phyloP scores from a whole-genome alignment of 1,140 invertebrate genomes.

The Neodiprion lecontei region DNA sequence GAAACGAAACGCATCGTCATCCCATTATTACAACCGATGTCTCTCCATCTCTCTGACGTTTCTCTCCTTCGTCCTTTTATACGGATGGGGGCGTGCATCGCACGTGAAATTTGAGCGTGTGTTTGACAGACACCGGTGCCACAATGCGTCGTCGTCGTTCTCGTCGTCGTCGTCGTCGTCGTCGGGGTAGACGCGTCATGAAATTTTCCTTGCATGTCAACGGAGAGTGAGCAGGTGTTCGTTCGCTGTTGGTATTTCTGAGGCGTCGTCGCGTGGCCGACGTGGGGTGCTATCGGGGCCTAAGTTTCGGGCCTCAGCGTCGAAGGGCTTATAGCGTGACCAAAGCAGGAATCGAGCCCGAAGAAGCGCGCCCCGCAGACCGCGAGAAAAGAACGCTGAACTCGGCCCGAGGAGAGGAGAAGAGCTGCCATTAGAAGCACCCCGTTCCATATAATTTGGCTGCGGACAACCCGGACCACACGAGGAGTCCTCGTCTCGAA shows the following conservation, averaged over 20 bases:
- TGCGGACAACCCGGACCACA: slow-evolving; percentile 56
- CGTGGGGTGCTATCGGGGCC: slow-evolving; percentile 39
- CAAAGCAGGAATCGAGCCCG: slow-evolving; percentile 31
- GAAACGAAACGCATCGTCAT: too few species aligned
- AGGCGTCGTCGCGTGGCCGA: slow-evolving; percentile 44
- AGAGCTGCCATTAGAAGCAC: slow-evolving; percentile 52
- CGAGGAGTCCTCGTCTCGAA: slow-evolving; percentile 41
- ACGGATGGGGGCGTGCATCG: too few species aligned
- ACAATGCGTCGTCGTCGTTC: slow-evolving; percentile 4
- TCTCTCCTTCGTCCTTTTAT: too few species aligned
- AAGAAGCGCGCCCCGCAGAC: slow-evolving; percentile 1
- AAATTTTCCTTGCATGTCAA: slow-evolving; percentile 49
- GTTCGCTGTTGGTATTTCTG: slow-evolving; percentile 38
- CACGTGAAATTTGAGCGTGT: too few species aligned
- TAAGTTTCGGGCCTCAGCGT: slow-evolving; percentile 21
- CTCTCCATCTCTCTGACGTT: too few species aligned
- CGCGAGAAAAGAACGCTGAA: slow-evolving; percentile 3
- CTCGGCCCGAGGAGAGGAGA: not conserved
- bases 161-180: not conserved
- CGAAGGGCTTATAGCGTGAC: slow-evolving; percentile 36
- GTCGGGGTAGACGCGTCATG: slow-evolving; percentile 13
- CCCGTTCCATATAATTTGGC: slow-evolving; percentile 56
- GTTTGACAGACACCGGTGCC: too few species aligned
- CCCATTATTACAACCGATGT: too few species aligned
- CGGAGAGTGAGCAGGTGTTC: slow-evolving; percentile 46